Conservation (phyloP, 2,797 vertebrate species). For the Stomatorhinus walkeri region DNA sequence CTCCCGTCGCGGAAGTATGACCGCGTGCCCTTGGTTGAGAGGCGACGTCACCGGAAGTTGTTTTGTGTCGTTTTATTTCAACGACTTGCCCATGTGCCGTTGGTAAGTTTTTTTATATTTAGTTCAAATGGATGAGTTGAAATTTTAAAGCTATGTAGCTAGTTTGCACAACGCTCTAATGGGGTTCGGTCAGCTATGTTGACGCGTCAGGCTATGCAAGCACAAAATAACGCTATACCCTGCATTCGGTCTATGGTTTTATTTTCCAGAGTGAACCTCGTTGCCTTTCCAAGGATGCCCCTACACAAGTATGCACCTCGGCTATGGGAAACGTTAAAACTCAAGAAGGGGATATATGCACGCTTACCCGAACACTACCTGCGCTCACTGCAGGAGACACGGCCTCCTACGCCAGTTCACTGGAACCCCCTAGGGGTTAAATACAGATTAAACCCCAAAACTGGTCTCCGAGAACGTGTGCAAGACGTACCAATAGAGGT, state of each 20-base stretch:
- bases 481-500: slow-evolving; percentile 78
- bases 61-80: neutral
- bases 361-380: slow-evolving; percentile 81
- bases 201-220: neutral
- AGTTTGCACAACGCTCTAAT: neutral
- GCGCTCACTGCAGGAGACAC: slow-evolving; percentile 54
- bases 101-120: neutral
- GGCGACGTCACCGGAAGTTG: slow-evolving; percentile 13
- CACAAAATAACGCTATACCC: neutral
- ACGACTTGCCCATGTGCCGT: neutral
- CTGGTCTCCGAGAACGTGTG: slow-evolving; percentile 69
- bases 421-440: slow-evolving; percentile 68
- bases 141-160: neutral
- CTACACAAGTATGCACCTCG: slow-evolving; percentile 69
- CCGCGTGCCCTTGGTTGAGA: slow-evolving; percentile 44
- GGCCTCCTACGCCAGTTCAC: slow-evolving; percentile 71
- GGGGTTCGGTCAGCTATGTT: neutral
- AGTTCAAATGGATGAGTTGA: neutral
- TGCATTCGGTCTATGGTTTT: neutral
- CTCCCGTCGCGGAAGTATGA: neutral
- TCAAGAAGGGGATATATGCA: slow-evolving; percentile 72
- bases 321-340: slow-evolving; percentile 68
- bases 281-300: slow-evolving; percentile 61
- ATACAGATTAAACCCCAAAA: slow-evolving; percentile 61
- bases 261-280: neutral